Evolutionary conservation across 2,113 vertebrate genomes (phyloP).

Genomic region (Pipa parva): DNA sequence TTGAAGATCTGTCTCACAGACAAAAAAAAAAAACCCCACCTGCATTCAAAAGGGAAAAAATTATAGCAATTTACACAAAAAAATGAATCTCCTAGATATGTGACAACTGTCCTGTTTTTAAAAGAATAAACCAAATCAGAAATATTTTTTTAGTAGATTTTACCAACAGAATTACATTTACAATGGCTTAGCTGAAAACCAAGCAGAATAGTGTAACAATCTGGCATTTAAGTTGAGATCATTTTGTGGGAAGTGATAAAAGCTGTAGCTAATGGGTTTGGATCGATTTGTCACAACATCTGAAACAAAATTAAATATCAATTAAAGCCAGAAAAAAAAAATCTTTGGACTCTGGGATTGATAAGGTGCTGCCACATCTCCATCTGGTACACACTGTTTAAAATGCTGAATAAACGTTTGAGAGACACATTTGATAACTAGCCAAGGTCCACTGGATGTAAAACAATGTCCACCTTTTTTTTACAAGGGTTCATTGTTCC

Average conservation of each 20-base stretch:
- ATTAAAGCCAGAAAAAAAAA: slow-evolving; percentile 45
- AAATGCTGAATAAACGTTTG: slow-evolving; percentile 62
- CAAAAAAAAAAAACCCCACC: too few relatives aligned
- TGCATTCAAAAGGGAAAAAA: too few relatives aligned
- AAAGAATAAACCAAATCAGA: too few relatives aligned
- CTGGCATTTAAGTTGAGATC: slow-evolving; percentile 61
- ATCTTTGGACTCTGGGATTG: slow-evolving; percentile 60
- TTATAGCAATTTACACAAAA: too few relatives aligned
- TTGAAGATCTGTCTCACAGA: too few relatives aligned
- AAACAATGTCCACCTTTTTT: slow-evolving; percentile 75
- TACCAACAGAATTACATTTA: too few relatives aligned
- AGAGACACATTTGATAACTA: slow-evolving; percentile 64
- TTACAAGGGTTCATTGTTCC: slow-evolving; percentile 72
- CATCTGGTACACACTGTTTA: slow-evolving; percentile 70
- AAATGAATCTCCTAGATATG: too few relatives aligned
- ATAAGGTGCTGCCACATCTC: slow-evolving; percentile 63
- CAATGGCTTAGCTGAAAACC: slow-evolving; percentile 10
- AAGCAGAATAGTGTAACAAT: slow-evolving; percentile 58
- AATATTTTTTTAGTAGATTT: too few relatives aligned
- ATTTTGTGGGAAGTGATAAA: slow-evolving; percentile 63
- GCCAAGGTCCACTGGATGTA: slow-evolving; percentile 74
- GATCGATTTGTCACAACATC: slow-evolving; percentile 59
- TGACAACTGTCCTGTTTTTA: too few relatives aligned
- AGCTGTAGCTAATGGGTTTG: slow-evolving; percentile 64
- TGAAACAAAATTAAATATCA: slow-evolving; percentile 56